phyloP scores from a whole-genome alignment of 2,888 invertebrate genomes.

The Eremobia ochroleuca region DNA sequence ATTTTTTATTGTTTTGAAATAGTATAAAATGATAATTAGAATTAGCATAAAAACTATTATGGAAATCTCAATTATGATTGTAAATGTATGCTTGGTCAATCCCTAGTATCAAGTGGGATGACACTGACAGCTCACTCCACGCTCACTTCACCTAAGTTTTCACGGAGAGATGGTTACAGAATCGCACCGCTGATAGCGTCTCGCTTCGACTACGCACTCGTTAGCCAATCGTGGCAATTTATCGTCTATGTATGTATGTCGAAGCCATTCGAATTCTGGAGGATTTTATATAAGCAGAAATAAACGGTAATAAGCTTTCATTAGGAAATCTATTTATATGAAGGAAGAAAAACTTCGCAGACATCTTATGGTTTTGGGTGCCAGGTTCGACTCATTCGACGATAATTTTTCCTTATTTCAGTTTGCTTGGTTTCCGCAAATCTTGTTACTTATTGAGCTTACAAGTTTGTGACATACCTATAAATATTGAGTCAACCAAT shows the following conservation, averaged over 20 bases:
- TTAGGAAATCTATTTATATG: not conserved
- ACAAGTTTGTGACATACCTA: conserved; percentile 9
- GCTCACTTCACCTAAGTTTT: too few species aligned
- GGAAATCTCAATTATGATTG: too few species aligned
- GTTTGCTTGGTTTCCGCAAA: not conserved
- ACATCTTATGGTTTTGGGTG: not conserved
- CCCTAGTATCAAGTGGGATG: too few species aligned
- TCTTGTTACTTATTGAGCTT: not conserved
- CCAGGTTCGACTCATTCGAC: not conserved
- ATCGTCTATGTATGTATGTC: conserved; percentile 1
- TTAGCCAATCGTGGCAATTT: conserved; percentile 7
- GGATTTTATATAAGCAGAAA: too few species aligned
- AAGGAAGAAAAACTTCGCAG: conserved; percentile 6
- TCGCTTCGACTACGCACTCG: not conserved
- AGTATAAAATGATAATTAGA: too few species aligned
- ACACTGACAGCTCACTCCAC: too few species aligned
- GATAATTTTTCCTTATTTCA: conserved; percentile 7
- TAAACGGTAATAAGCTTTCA: conserved; percentile 3
- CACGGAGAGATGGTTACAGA: too few species aligned
- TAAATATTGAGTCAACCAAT: not conserved
- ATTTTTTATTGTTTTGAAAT: too few species aligned
- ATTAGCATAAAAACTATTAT: too few species aligned
- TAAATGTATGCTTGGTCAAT: too few species aligned
- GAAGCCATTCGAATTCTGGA: not conserved
- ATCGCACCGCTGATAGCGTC: too few species aligned